Evolutionary conservation across 2,113 vertebrate genomes (phyloP).

Genomic region (Dolichotis patagonum): DNA sequence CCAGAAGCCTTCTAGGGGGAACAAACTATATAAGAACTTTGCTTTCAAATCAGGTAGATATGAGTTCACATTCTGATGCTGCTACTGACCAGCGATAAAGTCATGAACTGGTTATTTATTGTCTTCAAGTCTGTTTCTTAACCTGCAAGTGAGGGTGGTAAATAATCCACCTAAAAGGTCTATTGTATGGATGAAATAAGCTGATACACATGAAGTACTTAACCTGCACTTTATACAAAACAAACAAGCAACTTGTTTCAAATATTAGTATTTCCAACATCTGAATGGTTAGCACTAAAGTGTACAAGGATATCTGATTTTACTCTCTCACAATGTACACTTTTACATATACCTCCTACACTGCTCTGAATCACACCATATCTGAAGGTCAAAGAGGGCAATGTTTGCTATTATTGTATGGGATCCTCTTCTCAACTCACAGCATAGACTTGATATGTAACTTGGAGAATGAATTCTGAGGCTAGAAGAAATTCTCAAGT

Average conservation of each 20-base stretch:
- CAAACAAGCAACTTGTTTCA: not conserved
- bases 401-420: not conserved
- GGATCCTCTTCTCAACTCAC: not conserved
- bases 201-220: not conserved
- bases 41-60: not conserved
- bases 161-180: not conserved
- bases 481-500: not conserved
- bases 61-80: not conserved
- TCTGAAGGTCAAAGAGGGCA: not conserved
- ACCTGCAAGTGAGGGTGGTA: not conserved
- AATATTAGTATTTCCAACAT: not conserved
- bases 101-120: not conserved
- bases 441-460: not conserved
- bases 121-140: not conserved
- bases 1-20: not conserved
- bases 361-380: not conserved
- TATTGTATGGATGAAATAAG: not conserved
- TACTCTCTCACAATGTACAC: not conserved
- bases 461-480: not conserved
- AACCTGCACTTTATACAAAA: not conserved
- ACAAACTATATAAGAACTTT: not conserved
- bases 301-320: not conserved
- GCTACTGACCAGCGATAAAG: not conserved
- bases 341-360: not conserved
- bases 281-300: not conserved